Evolutionary conservation across 2,113 vertebrate genomes (phyloP), one percentile per base, ranked within the genome.

Genomic region (Sceloporus tristichus): DNA sequence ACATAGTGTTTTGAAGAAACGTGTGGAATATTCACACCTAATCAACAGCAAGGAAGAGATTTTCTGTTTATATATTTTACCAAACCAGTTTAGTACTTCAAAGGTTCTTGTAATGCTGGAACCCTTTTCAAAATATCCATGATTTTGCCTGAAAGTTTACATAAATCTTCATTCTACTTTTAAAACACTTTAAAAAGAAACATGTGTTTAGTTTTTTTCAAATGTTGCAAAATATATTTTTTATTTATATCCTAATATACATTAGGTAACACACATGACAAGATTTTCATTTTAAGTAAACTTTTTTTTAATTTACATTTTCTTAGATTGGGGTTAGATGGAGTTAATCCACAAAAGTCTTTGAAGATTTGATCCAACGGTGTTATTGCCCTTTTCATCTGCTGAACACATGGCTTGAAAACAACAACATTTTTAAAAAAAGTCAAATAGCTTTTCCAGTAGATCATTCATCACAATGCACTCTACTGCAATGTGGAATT

Each of bases 301-400:
- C 77, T 79, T 56, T 9, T 9, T 48, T 23, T 27, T 23, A 78
- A 54, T 78, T 29, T 78, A 27, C 42, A 3, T 76, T 76, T 78
- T 53, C 40, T 48, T 54, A 10, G 25, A 13, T 79, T 27, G 7
- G 59, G 65, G 25, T 8, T 71, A 27, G 10, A 27, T 68, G 68
- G 27, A n/a, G 18, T 65, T 62, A 62, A 21, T 40, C 16, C 19
- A 23, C 62, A 40, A 18, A 4, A 81, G n/a, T 23, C 79, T 65
- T 81, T 81, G 79, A 80, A 54, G 14, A 80, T 59, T 27, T 80
- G 53, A 38, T 81, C 79, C n/a, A 81, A 81, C 54, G 13, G 8
- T 56, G 53, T 53, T 78, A 34, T 59, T 53, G 42, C 25, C 16
- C 0, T 23, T 62, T 62, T 65, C 19, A 65, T 65, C n/a, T 65